A percentile compares a stretch with the other conserved stretches of the same genome.
These are phyloP conservation scores for Drosophila virilis DNA, from an alignment of 1,140 invertebrate genomes.

Conservation along the genomic window DNA sequence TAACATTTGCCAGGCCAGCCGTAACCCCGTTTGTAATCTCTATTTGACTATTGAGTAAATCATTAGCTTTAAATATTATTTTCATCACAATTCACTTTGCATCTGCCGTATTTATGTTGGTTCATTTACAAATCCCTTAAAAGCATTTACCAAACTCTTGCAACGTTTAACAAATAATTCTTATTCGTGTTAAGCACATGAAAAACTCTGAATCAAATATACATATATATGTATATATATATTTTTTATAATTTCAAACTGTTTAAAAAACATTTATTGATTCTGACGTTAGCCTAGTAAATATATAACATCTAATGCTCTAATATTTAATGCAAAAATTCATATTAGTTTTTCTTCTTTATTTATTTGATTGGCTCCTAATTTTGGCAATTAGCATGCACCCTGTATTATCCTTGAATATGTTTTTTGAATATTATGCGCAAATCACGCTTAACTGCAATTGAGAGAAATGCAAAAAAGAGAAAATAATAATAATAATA, in stretches of 20 bases:
- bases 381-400: constrained; percentile 68
- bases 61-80: constrained; percentile 49
- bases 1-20: too few relatives aligned
- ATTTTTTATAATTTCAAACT: constrained; percentile 11
- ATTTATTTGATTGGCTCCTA: constrained; percentile 42
- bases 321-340: constrained; percentile 18
- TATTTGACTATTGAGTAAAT: constrained; percentile 22
- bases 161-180: constrained; percentile 40
- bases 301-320: constrained; percentile 19
- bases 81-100: constrained; percentile 84
- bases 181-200: constrained; percentile 11
- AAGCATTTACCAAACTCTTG: constrained; percentile 17
- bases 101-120: constrained; percentile 67
- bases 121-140: constrained; percentile 63
- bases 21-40: neutral
- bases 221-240: neutral
- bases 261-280: constrained; percentile 45
- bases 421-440: constrained; percentile 14
- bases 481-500: too few relatives aligned
- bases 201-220: too few relatives aligned
- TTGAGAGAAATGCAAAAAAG: neutral
- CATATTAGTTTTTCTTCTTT: neutral
- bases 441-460: neutral
- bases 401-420: constrained; percentile 73
- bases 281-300: constrained; percentile 11